Conservation (phyloP, 2,797 vertebrate genomes). For the Amblyraja radiata region DNA sequence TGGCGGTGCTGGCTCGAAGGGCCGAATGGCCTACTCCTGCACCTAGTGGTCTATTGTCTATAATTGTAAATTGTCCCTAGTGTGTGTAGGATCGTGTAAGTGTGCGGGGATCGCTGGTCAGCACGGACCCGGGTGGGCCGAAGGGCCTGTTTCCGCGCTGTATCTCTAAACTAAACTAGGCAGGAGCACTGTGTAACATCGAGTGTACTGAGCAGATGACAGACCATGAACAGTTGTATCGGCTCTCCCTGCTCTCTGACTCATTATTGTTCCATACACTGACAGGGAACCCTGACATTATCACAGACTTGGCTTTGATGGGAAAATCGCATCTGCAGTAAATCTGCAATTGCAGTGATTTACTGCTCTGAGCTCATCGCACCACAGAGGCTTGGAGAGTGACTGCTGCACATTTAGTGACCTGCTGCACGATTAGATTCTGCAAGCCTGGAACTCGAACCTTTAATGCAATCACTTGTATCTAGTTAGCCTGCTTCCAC, state of each 20-base stretch:
- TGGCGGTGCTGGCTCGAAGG: no score
- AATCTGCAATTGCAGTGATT: constrained; percentile 19
- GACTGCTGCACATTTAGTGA: not conserved
- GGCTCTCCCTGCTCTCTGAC: not conserved
- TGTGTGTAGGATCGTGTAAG: no score
- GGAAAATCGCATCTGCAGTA: not conserved
- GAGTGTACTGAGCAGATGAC: not conserved
- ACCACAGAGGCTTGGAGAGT: not conserved
- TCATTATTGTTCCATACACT: not conserved
- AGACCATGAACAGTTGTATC: not conserved
- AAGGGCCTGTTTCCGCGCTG: no score
- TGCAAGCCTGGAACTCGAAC: not conserved
- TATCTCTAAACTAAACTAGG: no score
- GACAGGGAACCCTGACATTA: constrained; percentile 15
- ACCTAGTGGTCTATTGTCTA: no score
- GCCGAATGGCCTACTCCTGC: no score
- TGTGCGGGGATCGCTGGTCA: no score
- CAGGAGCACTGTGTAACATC: no score
- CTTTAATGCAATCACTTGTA: not conserved
- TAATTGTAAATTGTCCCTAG: no score
- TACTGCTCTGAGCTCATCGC: not conserved
- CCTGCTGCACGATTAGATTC: not conserved
- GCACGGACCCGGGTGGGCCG: no score
- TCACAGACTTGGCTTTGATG: not conserved
- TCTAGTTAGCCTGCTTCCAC: not conserved